Percentiles rank a stretch among this genome's conserved stretches.
phyloP scores from a whole-genome alignment of 2,888 invertebrate genomes.

The Athalia cordata region DNA sequence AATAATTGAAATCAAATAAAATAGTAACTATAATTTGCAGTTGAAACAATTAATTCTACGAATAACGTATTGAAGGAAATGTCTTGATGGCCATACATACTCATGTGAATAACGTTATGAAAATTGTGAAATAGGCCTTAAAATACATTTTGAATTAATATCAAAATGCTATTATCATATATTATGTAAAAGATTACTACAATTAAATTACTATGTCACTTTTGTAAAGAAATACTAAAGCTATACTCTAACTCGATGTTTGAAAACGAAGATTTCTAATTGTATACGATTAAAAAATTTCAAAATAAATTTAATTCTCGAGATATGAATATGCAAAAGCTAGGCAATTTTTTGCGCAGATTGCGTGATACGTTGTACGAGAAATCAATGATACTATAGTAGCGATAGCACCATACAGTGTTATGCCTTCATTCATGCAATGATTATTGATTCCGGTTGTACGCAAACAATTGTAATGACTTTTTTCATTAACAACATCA shows the following conservation, averaged over 20 bases:
- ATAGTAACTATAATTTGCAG: conserved; percentile 31
- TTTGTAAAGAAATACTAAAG: conserved; percentile 30
- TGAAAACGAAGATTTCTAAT: conserved; percentile 5
- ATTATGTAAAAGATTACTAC: conserved; percentile 22
- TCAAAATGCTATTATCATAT: conserved; percentile 17
- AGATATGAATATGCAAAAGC: conserved; percentile 40
- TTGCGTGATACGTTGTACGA: conserved; percentile 18
- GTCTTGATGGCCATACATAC: conserved; percentile 13
- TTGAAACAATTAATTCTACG: not conserved
- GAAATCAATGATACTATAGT: conserved; percentile 22
- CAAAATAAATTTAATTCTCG: conserved; percentile 19
- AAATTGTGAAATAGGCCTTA: conserved; percentile 13
- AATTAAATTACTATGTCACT: conserved; percentile 40
- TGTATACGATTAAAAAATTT: conserved; percentile 8
- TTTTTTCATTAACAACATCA: conserved; percentile 30
- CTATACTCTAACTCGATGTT: conserved; percentile 29
- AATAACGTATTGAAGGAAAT: conserved; percentile 30
- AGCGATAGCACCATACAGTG: conserved; percentile 6
- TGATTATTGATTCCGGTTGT: conserved; percentile 1
- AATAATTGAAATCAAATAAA: not conserved
- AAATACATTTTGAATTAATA: conserved; percentile 13
- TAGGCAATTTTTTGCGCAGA: conserved; percentile 15
- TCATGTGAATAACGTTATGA: conserved; percentile 1
- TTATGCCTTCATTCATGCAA: not conserved
- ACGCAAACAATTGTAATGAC: conserved; percentile 4